phyloP scores from a whole-genome alignment of 2,888 invertebrate genomes.

The Laspeyria flexula region DNA sequence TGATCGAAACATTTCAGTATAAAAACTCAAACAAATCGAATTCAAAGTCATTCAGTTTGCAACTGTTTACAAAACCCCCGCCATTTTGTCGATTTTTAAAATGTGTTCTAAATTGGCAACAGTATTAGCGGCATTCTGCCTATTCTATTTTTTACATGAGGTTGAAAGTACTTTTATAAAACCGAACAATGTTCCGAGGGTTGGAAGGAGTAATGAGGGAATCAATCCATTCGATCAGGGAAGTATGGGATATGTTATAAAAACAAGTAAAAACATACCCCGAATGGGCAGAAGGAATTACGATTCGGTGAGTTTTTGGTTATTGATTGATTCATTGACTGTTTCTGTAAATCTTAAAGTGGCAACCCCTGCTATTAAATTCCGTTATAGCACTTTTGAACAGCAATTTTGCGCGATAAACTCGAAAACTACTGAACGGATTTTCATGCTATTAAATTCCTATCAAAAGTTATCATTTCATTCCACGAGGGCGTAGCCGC shows the following conservation, averaged over 20 bases:
- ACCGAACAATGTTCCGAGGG: conserved; percentile 77
- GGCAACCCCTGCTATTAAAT: too few species aligned
- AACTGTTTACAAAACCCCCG: conserved; percentile 26
- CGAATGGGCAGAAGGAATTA: conserved; percentile 80
- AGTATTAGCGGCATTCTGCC: conserved; percentile 61
- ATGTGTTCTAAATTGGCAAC: conserved; percentile 64
- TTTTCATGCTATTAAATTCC: too few species aligned
- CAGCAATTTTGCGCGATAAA: too few species aligned
- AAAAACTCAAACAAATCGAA: conserved; percentile 44
- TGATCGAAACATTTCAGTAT: conserved; percentile 62
- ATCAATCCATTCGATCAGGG: conserved; percentile 68
- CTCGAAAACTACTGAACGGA: too few species aligned
- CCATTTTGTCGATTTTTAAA: conserved; percentile 36
- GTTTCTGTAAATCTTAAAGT: too few species aligned
- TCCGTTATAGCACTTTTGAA: too few species aligned
- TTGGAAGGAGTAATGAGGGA: conserved; percentile 77
- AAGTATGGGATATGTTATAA: conserved; percentile 78
- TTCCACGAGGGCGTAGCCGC: too few species aligned
- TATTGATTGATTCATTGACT: not conserved
- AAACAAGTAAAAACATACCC: conserved; percentile 79
- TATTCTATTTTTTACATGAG: conserved; percentile 59
- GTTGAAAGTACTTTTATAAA: conserved; percentile 75
- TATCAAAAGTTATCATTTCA: too few species aligned
- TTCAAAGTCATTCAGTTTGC: conserved; percentile 43
- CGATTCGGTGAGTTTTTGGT: conserved; percentile 67